Evolutionary conservation across 2,113 vertebrate species (phyloP).

Genomic region (Brachyhypopomus gauderio): DNA sequence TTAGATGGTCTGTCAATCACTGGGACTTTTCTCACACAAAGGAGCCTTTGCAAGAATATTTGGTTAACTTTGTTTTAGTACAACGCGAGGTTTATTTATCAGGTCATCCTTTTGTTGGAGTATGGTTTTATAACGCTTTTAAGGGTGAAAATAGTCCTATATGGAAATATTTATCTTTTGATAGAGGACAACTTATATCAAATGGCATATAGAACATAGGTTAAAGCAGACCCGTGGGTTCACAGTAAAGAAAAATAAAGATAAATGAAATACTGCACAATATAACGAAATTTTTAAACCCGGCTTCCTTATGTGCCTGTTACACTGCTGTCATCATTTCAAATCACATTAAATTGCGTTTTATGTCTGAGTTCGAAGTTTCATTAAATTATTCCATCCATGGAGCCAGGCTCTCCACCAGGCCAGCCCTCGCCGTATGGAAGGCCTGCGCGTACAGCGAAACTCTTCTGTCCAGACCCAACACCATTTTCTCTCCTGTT

Average conservation of each 20-base stretch:
- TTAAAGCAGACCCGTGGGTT: no score
- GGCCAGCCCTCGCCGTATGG: conserved; percentile 30
- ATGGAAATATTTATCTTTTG: no score
- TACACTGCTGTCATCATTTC: conserved; percentile 9
- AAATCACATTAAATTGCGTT: conserved; percentile 24
- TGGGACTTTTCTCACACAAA: conserved; percentile 31
- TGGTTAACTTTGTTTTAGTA: conserved; percentile 1
- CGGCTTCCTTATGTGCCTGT: background rate
- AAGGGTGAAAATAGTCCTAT: background rate
- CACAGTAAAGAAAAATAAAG: no score
- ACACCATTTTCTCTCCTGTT: conserved; percentile 56
- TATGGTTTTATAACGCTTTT: background rate
- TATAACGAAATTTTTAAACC: no score
- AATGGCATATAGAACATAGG: no score
- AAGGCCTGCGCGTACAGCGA: conserved; percentile 26
- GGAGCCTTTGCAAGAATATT: background rate
- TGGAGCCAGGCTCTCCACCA: conserved; percentile 46
- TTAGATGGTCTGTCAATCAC: conserved; percentile 56
- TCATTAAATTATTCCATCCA: conserved; percentile 50
- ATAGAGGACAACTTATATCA: no score
- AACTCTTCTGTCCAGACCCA: conserved; percentile 30
- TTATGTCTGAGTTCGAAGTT: conserved; percentile 35
- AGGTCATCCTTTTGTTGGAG: background rate
- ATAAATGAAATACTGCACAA: no score
- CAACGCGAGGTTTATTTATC: background rate